phyloP scores from a whole-genome alignment of 1,140 invertebrate species.

The Drosophila repletoides region DNA sequence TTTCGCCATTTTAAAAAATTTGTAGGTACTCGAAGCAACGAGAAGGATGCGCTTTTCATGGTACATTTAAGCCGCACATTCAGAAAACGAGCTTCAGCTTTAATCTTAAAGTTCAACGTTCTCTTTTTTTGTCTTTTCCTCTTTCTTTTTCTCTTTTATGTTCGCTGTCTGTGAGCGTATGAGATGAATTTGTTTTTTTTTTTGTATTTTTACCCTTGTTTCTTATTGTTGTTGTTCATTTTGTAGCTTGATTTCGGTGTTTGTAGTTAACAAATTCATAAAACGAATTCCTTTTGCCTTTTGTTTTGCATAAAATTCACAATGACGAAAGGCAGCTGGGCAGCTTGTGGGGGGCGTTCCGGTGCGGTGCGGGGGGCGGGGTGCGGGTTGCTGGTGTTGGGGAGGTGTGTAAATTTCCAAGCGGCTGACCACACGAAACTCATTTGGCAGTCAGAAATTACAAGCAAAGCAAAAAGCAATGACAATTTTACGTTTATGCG shows the following conservation, averaged over 20 bases:
- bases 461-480: not conserved
- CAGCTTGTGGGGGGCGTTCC: constrained; percentile 1
- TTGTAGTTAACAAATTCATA: constrained; percentile 74
- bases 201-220: not conserved
- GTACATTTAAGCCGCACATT: constrained; percentile 25
- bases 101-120: constrained; percentile 3
- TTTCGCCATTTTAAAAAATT: no score
- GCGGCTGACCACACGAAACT: constrained; percentile 68
- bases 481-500: no score
- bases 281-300: constrained; percentile 59
- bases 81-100: not conserved
- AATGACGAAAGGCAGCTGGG: constrained; percentile 15
- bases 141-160: not conserved
- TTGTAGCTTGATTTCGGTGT: constrained; percentile 69
- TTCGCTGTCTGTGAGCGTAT: not conserved
- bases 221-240: constrained; percentile 28
- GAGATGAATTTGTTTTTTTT: not conserved
- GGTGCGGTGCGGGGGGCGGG: not conserved
- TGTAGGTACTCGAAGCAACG: no score
- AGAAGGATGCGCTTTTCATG: not conserved
- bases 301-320: constrained; percentile 42
- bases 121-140: not conserved
- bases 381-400: constrained; percentile 8
- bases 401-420: constrained; percentile 54
- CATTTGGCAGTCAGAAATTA: constrained; percentile 68